These are phyloP conservation scores for Cherax quadricarinatus DNA, from an alignment of 1,140 invertebrate genomes.

Conservation along the genomic window DNA sequence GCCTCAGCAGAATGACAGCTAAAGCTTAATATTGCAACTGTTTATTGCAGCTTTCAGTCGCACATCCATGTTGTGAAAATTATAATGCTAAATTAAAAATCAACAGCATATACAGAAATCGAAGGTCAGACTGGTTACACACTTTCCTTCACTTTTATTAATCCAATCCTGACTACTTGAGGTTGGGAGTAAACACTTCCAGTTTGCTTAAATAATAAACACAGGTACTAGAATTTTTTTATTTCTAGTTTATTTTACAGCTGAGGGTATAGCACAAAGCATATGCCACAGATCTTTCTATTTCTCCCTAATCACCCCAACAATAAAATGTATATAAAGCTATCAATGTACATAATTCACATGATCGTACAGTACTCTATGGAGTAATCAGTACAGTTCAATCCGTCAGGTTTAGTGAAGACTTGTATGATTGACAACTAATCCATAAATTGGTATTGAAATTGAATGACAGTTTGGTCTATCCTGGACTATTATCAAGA, in stretches of 20 bases:
- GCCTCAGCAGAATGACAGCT: too few species aligned
- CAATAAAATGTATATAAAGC: conserved; percentile 61
- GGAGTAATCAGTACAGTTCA: conserved; percentile 31
- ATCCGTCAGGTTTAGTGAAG: conserved; percentile 36
- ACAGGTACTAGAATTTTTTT: conserved; percentile 52
- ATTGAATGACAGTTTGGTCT: too few species aligned
- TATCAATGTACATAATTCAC: conserved; percentile 57
- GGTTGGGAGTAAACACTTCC: background rate
- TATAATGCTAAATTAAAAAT: too few species aligned
- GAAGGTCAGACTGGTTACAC: too few species aligned
- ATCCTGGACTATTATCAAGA: too few species aligned
- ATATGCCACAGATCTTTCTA: conserved; percentile 58
- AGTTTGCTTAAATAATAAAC: conserved; percentile 20
- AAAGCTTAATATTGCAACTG: too few species aligned
- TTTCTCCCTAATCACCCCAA: conserved; percentile 60
- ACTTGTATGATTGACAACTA: background rate
- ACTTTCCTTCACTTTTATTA: too few species aligned
- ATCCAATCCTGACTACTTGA: background rate
- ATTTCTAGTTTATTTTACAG: conserved; percentile 62
- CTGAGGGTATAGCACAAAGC: conserved; percentile 66
- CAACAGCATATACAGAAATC: too few species aligned
- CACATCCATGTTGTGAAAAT: too few species aligned
- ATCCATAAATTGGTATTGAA: too few species aligned
- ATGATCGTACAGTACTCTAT: conserved; percentile 23
- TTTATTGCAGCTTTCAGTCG: too few species aligned